Conservation (phyloP, 2,113 vertebrate species). For the Meriones unguiculatus region DNA sequence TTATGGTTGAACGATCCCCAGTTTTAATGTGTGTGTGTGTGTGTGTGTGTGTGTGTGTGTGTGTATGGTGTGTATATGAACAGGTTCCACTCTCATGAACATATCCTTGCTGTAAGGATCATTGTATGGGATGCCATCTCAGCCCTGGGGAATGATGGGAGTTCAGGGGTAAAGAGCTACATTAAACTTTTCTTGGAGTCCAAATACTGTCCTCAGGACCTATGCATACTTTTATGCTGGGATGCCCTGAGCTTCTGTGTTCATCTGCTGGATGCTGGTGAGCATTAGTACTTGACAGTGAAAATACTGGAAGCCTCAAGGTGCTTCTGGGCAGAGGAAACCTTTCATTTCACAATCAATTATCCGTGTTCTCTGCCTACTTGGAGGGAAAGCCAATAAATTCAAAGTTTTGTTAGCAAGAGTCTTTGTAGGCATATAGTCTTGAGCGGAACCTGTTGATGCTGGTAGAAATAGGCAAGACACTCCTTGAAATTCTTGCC, state of each 20-base stretch:
- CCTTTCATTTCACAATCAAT: not conserved
- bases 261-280: not conserved
- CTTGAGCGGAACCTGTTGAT: not conserved
- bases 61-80: not conserved
- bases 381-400: not conserved
- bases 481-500: not conserved
- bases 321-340: not conserved
- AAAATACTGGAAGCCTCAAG: not conserved
- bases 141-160: not conserved
- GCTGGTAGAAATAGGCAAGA: not conserved
- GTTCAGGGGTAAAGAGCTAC: not conserved
- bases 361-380: not conserved
- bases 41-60: not conserved
- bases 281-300: not conserved
- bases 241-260: not conserved
- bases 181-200: not conserved
- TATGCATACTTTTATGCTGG: not conserved
- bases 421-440: not conserved
- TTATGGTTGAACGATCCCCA: not conserved
- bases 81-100: not conserved
- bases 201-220: not conserved
- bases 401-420: not conserved
- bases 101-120: not conserved
- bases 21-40: not conserved
- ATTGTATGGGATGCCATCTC: not conserved